Conservation (phyloP, 2,888 invertebrate genomes). For the Metacarcinus magister region DNA sequence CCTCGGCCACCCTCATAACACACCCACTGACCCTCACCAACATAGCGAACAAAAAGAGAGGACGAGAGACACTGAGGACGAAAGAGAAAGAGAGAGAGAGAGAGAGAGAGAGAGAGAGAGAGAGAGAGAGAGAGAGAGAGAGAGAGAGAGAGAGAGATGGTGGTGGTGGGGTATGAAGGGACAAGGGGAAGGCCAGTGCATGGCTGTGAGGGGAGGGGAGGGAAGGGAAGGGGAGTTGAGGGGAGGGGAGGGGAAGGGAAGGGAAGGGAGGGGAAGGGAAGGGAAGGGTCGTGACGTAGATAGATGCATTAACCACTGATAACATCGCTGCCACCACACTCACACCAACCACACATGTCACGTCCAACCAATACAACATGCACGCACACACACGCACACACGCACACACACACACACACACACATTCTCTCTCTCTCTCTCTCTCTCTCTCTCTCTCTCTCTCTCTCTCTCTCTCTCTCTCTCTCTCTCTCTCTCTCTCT, state of each 20-base stretch:
- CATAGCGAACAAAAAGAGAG: neutral
- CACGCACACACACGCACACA: constrained; percentile 27
- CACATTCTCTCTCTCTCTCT: constrained; percentile 7
- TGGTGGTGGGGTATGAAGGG: neutral
- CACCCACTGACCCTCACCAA: neutral
- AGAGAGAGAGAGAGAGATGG: neutral
- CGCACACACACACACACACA: constrained; percentile 38
- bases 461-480: too few species aligned
- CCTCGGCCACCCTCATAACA: neutral
- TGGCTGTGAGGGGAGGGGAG: neutral
- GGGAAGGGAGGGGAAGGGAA: neutral
- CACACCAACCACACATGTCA: constrained; percentile 30
- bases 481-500: too few species aligned
- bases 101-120: constrained; percentile 18
- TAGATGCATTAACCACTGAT: neutral
- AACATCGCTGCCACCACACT: neutral
- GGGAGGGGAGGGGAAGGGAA: neutral
- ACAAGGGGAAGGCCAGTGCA: neutral
- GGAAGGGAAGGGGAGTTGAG: constrained; percentile 20
- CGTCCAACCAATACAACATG: neutral
- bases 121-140: constrained; percentile 48
- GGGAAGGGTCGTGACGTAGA: neutral
- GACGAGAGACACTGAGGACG: neutral
- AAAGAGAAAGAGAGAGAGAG: neutral
- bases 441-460: too few species aligned